These are phyloP conservation scores for Flexamia atlantica DNA, from an alignment of 2,888 invertebrate genomes.

Conservation along the genomic window DNA sequence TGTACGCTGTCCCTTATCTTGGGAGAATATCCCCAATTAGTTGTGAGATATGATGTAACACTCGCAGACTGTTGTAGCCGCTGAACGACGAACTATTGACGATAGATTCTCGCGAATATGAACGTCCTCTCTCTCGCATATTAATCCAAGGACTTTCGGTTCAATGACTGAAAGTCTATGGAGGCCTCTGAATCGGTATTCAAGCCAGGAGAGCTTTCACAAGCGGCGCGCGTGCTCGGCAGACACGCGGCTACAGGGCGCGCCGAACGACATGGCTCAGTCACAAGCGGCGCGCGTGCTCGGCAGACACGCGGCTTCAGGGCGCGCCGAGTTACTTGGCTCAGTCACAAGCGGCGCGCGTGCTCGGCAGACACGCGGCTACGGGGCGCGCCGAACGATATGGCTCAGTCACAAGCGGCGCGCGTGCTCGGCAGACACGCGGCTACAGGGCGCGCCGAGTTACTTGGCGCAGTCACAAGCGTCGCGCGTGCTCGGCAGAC, in stretches of 20 bases:
- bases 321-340: too few species aligned
- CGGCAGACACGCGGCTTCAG: neutral
- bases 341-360: conserved; percentile 17
- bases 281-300: conserved; percentile 11
- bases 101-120: neutral
- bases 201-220: conserved; percentile 2
- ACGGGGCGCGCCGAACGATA: too few species aligned
- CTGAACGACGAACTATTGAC: neutral
- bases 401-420: too few species aligned
- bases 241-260: too few species aligned
- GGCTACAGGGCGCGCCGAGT: too few species aligned
- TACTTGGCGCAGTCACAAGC: too few species aligned
- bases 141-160: conserved; percentile 24
- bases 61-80: neutral
- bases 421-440: too few species aligned
- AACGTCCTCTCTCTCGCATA: neutral
- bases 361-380: neutral
- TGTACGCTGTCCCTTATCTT: neutral
- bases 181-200: conserved; percentile 6
- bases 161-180: conserved; percentile 25
- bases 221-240: neutral
- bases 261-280: too few species aligned
- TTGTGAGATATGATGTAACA: neutral
- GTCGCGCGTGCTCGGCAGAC: too few species aligned
- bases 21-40: neutral